Evolutionary conservation across 1,140 invertebrate species (phyloP).

Genomic region (Myzus persicae): DNA sequence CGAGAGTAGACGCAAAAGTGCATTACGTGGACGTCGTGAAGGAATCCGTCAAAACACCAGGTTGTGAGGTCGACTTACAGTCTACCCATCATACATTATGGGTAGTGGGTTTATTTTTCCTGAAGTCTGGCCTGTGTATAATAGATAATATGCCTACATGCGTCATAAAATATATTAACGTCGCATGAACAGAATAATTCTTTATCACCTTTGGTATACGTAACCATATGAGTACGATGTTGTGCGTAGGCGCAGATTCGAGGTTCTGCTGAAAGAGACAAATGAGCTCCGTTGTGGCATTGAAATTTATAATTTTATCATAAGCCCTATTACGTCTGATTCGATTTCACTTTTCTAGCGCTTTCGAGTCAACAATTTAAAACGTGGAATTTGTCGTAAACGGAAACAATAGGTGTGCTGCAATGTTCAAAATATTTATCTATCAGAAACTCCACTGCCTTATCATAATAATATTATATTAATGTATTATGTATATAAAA

Average conservation of each 20-base stretch:
- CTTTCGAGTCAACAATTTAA: neutral
- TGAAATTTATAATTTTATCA: too few species aligned
- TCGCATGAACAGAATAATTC: neutral
- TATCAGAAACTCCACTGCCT: neutral
- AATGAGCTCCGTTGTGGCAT: neutral
- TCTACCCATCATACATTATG: neutral
- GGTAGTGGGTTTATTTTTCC: neutral
- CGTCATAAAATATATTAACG: neutral
- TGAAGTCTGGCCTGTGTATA: neutral
- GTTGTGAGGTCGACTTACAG: neutral
- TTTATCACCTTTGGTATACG: neutral
- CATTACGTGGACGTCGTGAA: neutral
- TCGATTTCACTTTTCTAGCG: neutral
- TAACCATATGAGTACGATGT: neutral
- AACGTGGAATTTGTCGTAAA: neutral
- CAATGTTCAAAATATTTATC: neutral
- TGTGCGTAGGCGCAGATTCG: neutral
- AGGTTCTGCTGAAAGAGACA: neutral
- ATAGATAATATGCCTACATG: neutral
- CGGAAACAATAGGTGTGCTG: too few species aligned
- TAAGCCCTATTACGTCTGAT: neutral
- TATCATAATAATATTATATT: too few species aligned
- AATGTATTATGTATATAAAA: neutral
- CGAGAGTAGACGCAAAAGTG: too few species aligned
- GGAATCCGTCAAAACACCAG: neutral